A percentile compares a stretch with the other conserved stretches of the same genome.
Conservation (phyloP, 2,888 invertebrate genomes). For the Acheta domesticus region DNA sequence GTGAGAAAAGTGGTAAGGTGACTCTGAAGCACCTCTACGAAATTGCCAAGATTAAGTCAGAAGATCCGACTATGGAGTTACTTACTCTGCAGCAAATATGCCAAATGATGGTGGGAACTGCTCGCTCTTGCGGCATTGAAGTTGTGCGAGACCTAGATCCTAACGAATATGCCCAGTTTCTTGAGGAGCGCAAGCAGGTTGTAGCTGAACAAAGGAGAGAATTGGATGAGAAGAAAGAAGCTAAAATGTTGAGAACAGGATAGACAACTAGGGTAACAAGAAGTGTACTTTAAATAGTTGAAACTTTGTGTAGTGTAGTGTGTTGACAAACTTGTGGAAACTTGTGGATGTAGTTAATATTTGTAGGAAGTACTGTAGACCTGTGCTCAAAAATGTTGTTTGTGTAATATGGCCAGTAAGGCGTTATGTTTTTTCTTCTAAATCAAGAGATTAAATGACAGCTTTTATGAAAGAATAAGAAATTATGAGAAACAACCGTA, state of each 20-base stretch:
- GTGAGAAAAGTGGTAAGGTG: constrained; percentile 81
- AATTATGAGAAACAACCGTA: no score
- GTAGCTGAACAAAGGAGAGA: constrained; percentile 72
- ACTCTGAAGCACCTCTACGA: constrained; percentile 95
- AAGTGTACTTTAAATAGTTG: background rate
- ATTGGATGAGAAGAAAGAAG: constrained; percentile 79
- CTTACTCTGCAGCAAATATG: constrained; percentile 69
- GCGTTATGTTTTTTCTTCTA: no score
- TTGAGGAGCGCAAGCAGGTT: constrained; percentile 67
- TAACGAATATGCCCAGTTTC: constrained; percentile 76
- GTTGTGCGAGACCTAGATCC: constrained; percentile 73
- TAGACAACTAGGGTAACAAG: constrained; percentile 41
- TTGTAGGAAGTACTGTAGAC: no score
- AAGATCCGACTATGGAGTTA: constrained; percentile 72
- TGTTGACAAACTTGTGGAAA: background rate
- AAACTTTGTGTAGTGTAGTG: background rate
- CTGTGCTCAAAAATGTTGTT: no score
- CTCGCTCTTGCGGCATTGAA: constrained; percentile 80
- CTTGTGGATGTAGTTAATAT: no score
- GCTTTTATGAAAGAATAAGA: no score
- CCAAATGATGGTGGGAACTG: constrained; percentile 70
- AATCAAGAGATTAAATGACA: no score
- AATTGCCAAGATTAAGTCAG: constrained; percentile 93
- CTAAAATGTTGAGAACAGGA: constrained; percentile 83
- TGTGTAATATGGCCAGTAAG: no score